Conservation (phyloP, 2,888 invertebrate genomes). For the Drosophila falleni region DNA sequence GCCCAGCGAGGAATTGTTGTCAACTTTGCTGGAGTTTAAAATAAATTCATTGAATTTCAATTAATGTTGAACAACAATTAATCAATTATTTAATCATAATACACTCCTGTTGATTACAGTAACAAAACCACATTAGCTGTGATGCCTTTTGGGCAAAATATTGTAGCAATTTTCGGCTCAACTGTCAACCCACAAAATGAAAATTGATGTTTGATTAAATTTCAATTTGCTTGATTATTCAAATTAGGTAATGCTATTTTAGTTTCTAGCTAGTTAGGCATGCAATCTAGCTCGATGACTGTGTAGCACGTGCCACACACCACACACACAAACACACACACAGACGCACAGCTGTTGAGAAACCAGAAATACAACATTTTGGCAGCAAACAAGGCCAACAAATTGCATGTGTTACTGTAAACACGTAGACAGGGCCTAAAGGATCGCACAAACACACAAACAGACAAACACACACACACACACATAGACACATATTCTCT, state of each 20-base stretch:
- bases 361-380: conserved; percentile 57
- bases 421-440: conserved; percentile 53
- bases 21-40: background rate
- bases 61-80: background rate
- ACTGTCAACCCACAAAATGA: conserved; percentile 4
- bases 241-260: conserved; percentile 63
- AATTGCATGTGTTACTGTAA: conserved; percentile 61
- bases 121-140: conserved; percentile 5
- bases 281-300: conserved; percentile 24
- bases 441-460: conserved; percentile 18
- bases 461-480: conserved; percentile 18
- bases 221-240: conserved; percentile 44
- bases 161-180: conserved; percentile 5
- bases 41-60: background rate
- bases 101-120: conserved; percentile 9
- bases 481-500: conserved; percentile 8
- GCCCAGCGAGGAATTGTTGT: background rate
- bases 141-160: background rate
- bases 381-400: conserved; percentile 55
- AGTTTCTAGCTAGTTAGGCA: conserved; percentile 22
- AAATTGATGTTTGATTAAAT: conserved; percentile 43
- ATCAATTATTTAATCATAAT: conserved; percentile 24
- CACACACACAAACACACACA: conserved; percentile 4
- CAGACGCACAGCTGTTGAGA: conserved; percentile 18
- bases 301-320: conserved; percentile 32